phyloP scores from a whole-genome alignment of 2,113 vertebrate genomes.

The Archocentrus centrarchus region DNA sequence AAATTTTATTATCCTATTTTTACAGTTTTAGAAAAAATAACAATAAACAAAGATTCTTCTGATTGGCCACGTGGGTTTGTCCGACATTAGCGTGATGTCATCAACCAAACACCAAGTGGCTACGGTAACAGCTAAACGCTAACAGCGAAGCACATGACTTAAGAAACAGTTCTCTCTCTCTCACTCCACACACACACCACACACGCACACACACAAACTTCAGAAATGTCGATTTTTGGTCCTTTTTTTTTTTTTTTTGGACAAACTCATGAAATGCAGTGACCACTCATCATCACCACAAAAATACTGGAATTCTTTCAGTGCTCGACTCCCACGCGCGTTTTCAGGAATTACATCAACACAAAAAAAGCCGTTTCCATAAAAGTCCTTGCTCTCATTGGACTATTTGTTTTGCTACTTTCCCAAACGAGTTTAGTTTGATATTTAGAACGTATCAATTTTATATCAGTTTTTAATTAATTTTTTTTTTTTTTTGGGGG shows the following conservation, averaged over 20 bases:
- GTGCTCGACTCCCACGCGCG: not conserved
- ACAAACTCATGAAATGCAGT: constrained; percentile 42
- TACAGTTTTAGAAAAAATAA: constrained; percentile 36
- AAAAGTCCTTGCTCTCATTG: not conserved
- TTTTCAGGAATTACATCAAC: not conserved
- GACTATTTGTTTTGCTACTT: not conserved
- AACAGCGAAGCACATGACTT: constrained; percentile 26
- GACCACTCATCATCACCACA: not conserved
- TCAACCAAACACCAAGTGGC: constrained; percentile 51
- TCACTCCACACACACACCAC: not conserved
- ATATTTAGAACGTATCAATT: not conserved
- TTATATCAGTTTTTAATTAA: not conserved
- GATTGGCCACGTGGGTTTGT: constrained; percentile 44
- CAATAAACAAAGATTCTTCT: constrained; percentile 36
- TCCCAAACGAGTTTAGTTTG: too few species aligned
- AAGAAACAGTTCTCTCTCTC: not conserved
- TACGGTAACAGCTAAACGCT: constrained; percentile 39
- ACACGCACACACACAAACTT: constrained; percentile 1
- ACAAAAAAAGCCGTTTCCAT: not conserved
- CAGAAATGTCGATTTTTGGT: constrained; percentile 46
- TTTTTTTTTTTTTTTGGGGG: too few species aligned
- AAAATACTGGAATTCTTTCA: constrained; percentile 36
- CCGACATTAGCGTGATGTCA: constrained; percentile 55
- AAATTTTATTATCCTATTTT: constrained; percentile 63
- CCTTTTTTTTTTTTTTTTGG: not conserved